phyloP scores from a whole-genome alignment of 2,888 invertebrate genomes.

The Argyresthia albistria region DNA sequence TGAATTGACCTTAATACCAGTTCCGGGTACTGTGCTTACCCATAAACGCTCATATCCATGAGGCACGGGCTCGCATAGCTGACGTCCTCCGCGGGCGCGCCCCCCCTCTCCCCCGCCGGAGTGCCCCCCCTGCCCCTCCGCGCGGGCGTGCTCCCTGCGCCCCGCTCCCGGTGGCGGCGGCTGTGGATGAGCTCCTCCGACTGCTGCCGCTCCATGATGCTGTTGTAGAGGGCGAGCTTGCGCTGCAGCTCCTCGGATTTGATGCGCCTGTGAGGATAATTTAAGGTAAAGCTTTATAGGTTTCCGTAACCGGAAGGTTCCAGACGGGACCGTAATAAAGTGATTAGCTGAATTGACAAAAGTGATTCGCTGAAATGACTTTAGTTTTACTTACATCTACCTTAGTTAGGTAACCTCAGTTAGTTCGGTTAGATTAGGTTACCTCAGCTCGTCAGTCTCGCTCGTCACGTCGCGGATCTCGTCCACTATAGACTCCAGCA shows the following conservation, averaged over 20 bases:
- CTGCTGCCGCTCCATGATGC: slow-evolving; percentile 78
- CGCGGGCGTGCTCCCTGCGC: slow-evolving; percentile 39
- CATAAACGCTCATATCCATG: slow-evolving; percentile 41
- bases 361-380: too few species aligned
- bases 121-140: slow-evolving; percentile 21
- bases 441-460: slow-evolving; percentile 41
- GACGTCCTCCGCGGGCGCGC: slow-evolving; percentile 13
- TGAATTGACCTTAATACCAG: too few species aligned
- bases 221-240: slow-evolving; percentile 77
- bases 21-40: too few species aligned
- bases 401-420: too few species aligned
- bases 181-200: slow-evolving; percentile 79
- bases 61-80: slow-evolving; percentile 46
- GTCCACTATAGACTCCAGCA: slow-evolving; percentile 55
- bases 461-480: slow-evolving; percentile 49
- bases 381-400: too few species aligned
- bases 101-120: neutral
- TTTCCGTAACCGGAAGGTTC: too few species aligned
- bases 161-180: slow-evolving; percentile 37
- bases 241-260: slow-evolving; percentile 44
- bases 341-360: too few species aligned
- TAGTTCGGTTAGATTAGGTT: too few species aligned
- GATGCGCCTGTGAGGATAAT: slow-evolving; percentile 18
- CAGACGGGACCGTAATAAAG: too few species aligned
- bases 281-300: too few species aligned